Evolutionary conservation across 1,140 invertebrate species (phyloP).

Genomic region (Drosophila suzukii): DNA sequence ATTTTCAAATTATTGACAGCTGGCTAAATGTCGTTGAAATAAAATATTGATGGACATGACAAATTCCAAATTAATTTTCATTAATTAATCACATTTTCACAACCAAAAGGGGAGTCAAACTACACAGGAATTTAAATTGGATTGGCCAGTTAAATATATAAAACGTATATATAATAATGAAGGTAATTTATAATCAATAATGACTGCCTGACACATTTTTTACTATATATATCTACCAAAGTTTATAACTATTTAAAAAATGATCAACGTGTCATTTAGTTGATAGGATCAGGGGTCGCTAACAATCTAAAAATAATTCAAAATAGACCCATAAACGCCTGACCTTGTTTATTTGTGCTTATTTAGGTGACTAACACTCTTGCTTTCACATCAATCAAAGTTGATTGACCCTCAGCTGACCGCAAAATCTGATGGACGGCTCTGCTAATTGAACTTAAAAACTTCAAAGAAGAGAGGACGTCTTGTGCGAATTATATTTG

Average conservation of each 20-base stretch:
- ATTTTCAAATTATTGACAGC: conserved; percentile 17
- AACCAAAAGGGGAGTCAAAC: conserved; percentile 1
- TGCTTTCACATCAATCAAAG: conserved; percentile 67
- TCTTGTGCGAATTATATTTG: conserved; percentile 56
- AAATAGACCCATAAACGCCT: conserved; percentile 14
- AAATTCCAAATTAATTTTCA: conserved; percentile 33
- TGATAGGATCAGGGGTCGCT: conserved; percentile 20
- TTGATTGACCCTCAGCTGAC: conserved; percentile 70
- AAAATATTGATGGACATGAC: conserved; percentile 9
- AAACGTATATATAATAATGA: conserved; percentile 4
- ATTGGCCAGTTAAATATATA: conserved; percentile 1
- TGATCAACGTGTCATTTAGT: conserved; percentile 3
- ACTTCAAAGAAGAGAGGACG: conserved; percentile 38
- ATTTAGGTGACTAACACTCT: conserved; percentile 52
- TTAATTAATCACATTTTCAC: conserved; percentile 29
- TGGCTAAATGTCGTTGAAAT: neutral
- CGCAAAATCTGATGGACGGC: conserved; percentile 50
- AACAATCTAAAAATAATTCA: conserved; percentile 11
- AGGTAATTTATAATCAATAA: conserved; percentile 14
- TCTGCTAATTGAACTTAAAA: conserved; percentile 68
- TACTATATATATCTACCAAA: neutral
- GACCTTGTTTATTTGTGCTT: conserved; percentile 23
- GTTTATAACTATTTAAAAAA: neutral
- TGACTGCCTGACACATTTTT: conserved; percentile 10
- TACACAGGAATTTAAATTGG: conserved; percentile 16